phyloP scores from a whole-genome alignment of 1,140 invertebrate genomes.

The Cryptotermes secundus region DNA sequence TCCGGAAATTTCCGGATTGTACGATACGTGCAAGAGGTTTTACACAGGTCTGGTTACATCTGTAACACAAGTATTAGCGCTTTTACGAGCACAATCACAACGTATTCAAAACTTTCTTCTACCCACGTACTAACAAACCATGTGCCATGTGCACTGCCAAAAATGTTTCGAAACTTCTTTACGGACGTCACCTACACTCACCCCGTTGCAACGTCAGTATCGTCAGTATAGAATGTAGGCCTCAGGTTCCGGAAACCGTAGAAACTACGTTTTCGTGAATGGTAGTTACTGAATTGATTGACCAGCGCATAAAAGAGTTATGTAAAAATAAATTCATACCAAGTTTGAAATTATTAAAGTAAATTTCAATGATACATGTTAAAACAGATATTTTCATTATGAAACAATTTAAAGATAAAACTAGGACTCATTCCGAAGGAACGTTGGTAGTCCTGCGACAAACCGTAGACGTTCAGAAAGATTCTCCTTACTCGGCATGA shows the following conservation, averaged over 20 bases:
- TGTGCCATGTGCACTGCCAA: slow-evolving; percentile 30
- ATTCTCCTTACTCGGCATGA: too few species aligned
- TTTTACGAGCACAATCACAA: neutral
- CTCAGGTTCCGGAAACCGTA: neutral
- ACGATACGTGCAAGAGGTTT: neutral
- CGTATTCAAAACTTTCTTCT: neutral
- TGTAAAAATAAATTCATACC: too few species aligned
- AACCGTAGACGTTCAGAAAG: too few species aligned
- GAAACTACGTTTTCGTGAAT: neutral
- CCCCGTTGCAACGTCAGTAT: neutral
- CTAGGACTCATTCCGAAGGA: too few species aligned
- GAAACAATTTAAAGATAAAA: too few species aligned
- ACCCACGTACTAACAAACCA: neutral
- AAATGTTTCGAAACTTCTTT: slow-evolving; percentile 29
- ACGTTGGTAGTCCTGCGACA: too few species aligned
- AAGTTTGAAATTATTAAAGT: too few species aligned
- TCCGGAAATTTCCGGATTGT: slow-evolving; percentile 28
- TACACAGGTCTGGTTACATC: neutral
- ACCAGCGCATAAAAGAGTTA: neutral
- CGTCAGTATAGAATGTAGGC: neutral
- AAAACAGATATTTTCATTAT: too few species aligned
- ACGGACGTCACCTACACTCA: slow-evolving; percentile 22
- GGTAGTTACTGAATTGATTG: neutral
- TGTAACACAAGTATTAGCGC: neutral
- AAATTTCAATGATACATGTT: too few species aligned